Conservation (phyloP, 1,140 invertebrate genomes). For the Micrasema longulum region DNA sequence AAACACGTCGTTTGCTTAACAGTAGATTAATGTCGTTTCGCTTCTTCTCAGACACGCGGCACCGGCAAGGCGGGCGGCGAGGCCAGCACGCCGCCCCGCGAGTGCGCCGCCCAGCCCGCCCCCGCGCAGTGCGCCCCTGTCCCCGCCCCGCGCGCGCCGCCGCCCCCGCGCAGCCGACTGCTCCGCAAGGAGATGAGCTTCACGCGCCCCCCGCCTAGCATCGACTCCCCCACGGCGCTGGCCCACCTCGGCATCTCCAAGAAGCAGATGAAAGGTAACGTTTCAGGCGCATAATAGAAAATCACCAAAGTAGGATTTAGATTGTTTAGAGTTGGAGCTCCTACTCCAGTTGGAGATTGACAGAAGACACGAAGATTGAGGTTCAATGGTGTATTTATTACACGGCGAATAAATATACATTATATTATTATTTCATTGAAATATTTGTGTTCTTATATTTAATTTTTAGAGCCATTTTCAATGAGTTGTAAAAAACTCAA, state of each 20-base stretch:
- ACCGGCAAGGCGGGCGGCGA: neutral
- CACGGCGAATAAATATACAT: too few relatives aligned
- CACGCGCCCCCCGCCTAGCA: constrained; percentile 60
- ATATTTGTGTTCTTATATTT: too few relatives aligned
- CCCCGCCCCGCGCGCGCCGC: neutral
- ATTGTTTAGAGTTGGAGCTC: too few relatives aligned
- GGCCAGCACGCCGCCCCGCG: neutral
- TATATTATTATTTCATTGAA: too few relatives aligned
- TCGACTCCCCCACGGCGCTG: constrained; percentile 50
- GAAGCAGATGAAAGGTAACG: constrained; percentile 81
- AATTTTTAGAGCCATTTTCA: too few relatives aligned
- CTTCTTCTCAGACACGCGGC: constrained; percentile 13
- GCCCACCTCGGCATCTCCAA: constrained; percentile 72
- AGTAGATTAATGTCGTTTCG: neutral
- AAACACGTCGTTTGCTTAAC: neutral
- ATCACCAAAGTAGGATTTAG: too few relatives aligned
- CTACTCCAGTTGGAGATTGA: too few relatives aligned
- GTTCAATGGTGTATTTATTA: too few relatives aligned
- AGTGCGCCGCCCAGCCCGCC: too few relatives aligned
- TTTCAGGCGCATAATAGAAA: too few relatives aligned
- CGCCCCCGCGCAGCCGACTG: constrained; percentile 6
- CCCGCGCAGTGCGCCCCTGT: neutral
- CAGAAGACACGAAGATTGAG: too few relatives aligned
- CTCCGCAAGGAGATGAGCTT: constrained; percentile 60
- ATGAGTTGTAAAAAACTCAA: too few relatives aligned